A percentile compares a stretch with the other conserved stretches of the same genome.
Conservation (phyloP, 2,797 vertebrate species). For the Spatula versicolor region DNA sequence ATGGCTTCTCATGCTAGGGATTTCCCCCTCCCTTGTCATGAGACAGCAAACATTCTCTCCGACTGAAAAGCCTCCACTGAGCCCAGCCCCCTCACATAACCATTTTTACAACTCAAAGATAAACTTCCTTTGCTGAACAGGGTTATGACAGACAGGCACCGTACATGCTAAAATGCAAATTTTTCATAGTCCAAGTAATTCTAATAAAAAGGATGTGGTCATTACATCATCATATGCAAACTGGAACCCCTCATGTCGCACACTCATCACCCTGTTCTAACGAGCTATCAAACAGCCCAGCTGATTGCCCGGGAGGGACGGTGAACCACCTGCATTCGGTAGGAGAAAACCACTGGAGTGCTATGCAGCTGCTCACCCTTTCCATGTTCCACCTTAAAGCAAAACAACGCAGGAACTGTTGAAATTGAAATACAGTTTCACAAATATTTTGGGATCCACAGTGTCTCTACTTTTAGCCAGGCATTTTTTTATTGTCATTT, state of each 20-base stretch:
- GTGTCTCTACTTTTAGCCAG: neutral
- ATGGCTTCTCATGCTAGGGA: neutral
- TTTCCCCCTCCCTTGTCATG: neutral
- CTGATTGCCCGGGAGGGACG: neutral
- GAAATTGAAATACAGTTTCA: neutral
- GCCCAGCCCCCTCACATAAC: neutral
- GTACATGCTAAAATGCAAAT: neutral
- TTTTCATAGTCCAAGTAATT: neutral
- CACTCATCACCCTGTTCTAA: neutral
- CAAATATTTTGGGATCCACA: neutral
- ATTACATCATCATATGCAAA: fast-evolving
- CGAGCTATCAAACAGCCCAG: neutral
- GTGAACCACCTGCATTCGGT: fast-evolving
- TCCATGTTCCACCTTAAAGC: too few species aligned
- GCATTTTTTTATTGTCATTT: neutral
- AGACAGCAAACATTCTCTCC: constrained; percentile 31
- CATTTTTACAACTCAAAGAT: neutral
- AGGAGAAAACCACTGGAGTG: neutral
- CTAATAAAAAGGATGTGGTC: neutral
- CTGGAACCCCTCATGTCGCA: neutral
- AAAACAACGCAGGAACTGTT: neutral
- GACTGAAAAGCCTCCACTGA: neutral
- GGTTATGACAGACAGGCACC: neutral
- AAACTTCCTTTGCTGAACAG: neutral
- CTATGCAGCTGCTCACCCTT: neutral